A percentile compares a stretch with the other conserved stretches of the same genome.
These are phyloP conservation scores for Apeltes quadracus DNA, from an alignment of 2,113 vertebrate species.

Conservation along the genomic window DNA sequence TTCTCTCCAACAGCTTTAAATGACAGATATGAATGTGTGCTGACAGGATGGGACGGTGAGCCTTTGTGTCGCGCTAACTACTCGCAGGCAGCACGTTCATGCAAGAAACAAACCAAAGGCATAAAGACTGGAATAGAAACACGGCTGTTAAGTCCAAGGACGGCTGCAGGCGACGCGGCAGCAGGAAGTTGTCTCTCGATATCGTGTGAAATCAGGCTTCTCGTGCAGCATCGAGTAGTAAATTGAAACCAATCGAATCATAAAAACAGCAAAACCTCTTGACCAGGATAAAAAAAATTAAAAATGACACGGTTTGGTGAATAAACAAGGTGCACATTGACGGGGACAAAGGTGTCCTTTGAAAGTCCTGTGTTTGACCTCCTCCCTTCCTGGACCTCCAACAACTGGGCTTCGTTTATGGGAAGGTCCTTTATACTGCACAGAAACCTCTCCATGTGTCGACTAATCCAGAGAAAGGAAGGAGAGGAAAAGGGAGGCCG, in stretches of 20 bases:
- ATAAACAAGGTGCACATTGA: too few species aligned
- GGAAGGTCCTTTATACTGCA: too few species aligned
- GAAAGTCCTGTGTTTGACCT: too few species aligned
- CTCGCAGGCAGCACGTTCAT: background rate
- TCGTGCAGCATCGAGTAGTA: background rate
- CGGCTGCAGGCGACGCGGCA: slow-evolving; percentile 38
- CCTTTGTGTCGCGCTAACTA: slow-evolving; percentile 10
- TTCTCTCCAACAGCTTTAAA: slow-evolving; percentile 55
- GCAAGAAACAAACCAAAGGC: too few species aligned
- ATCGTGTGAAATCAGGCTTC: background rate
- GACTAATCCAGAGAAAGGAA: slow-evolving; percentile 1
- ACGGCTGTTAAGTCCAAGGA: slow-evolving; percentile 55
- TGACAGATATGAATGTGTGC: slow-evolving; percentile 60
- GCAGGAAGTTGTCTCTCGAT: slow-evolving; percentile 13
- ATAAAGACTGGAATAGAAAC: background rate
- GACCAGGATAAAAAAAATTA: background rate
- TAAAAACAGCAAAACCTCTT: background rate
- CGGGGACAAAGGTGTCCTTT: too few species aligned
- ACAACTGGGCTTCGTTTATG: too few species aligned
- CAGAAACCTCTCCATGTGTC: slow-evolving; percentile 17
- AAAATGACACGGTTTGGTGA: background rate
- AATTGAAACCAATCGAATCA: background rate
- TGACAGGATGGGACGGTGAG: slow-evolving; percentile 46
- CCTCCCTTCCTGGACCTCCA: too few species aligned
- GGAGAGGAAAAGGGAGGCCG: slow-evolving; percentile 18